These are phyloP conservation scores for Lacanobia wlatinum DNA, from an alignment of 2,888 invertebrate species.

Conservation along the genomic window DNA sequence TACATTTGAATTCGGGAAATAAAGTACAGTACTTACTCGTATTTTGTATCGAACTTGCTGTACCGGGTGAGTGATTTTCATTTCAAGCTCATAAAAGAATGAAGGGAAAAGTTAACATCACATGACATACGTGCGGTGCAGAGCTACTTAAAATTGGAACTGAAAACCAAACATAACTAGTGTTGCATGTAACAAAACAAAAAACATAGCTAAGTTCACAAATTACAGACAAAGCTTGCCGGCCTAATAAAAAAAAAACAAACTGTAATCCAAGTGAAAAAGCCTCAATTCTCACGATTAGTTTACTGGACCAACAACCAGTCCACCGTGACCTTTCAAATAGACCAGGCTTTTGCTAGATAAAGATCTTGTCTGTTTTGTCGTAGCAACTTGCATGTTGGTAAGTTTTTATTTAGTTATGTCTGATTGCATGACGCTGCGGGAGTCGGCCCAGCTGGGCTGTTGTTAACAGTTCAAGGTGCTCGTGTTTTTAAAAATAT, in stretches of 20 bases:
- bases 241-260: slow-evolving; percentile 16
- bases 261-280: slow-evolving; percentile 36
- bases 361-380: slow-evolving; percentile 34
- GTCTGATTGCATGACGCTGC: slow-evolving; percentile 70
- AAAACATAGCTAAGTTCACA: slow-evolving; percentile 1
- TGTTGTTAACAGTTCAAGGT: slow-evolving; percentile 66
- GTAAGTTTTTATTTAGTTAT: slow-evolving; percentile 49
- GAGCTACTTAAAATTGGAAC: not conserved
- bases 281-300: slow-evolving; percentile 40
- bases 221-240: slow-evolving; percentile 20
- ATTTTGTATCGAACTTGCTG: not conserved
- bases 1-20: not conserved
- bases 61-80: not conserved
- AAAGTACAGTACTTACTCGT: not conserved
- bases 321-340: slow-evolving; percentile 18
- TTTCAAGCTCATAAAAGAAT: not conserved
- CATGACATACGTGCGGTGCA: too few relatives aligned
- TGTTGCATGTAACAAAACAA: slow-evolving; percentile 20
- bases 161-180: slow-evolving; percentile 16
- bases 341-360: not conserved
- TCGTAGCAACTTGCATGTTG: slow-evolving; percentile 32
- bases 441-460: slow-evolving; percentile 73
- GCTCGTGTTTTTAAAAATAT: slow-evolving; percentile 61
- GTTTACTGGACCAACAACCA: slow-evolving; percentile 31
- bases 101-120: too few relatives aligned